phyloP scores from a whole-genome alignment of 1,140 invertebrate species.

The Drosophila malerkotliana region DNA sequence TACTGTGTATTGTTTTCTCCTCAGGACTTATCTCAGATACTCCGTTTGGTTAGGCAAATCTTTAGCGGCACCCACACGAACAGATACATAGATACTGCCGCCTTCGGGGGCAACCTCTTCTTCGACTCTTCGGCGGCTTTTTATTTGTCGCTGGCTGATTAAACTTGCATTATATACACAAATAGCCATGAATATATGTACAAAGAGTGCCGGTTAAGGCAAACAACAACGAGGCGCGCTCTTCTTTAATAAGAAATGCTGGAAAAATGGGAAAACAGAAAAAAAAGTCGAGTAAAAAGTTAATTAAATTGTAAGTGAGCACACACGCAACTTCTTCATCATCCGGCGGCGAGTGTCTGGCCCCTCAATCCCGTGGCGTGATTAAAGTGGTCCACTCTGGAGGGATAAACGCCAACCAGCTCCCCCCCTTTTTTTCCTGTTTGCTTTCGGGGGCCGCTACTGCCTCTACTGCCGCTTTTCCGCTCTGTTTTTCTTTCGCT shows the following conservation, averaged over 20 bases:
- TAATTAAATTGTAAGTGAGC: conserved; percentile 76
- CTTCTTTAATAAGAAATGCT: conserved; percentile 76
- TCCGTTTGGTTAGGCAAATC: conserved; percentile 67
- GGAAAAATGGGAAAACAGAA: not conserved
- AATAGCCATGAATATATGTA: conserved; percentile 23
- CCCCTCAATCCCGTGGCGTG: conserved; percentile 79
- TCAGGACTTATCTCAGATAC: conserved; percentile 57
- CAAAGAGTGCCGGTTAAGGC: conserved; percentile 76
- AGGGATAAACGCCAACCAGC: conserved; percentile 21
- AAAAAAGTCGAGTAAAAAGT: conserved; percentile 53
- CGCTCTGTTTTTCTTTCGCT: conserved; percentile 33
- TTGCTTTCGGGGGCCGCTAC: conserved; percentile 45
- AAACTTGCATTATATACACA: conserved; percentile 74
- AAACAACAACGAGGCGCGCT: conserved; percentile 63
- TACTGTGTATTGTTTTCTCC: conserved; percentile 50
- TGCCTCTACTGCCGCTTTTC: conserved; percentile 1
- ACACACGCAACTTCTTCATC: conserved; percentile 79
- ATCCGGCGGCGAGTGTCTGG: conserved; percentile 53
- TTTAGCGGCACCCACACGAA: conserved; percentile 36
- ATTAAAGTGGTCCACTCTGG: conserved; percentile 75
- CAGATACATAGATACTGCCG: conserved; percentile 13
- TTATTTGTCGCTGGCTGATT: conserved; percentile 74
- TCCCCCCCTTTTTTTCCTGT: conserved; percentile 30
- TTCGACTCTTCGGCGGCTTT: conserved; percentile 15
- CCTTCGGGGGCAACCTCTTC: conserved; percentile 29